Evolutionary conservation across 2,888 invertebrate species (phyloP).

Genomic region (Pteria penguin): DNA sequence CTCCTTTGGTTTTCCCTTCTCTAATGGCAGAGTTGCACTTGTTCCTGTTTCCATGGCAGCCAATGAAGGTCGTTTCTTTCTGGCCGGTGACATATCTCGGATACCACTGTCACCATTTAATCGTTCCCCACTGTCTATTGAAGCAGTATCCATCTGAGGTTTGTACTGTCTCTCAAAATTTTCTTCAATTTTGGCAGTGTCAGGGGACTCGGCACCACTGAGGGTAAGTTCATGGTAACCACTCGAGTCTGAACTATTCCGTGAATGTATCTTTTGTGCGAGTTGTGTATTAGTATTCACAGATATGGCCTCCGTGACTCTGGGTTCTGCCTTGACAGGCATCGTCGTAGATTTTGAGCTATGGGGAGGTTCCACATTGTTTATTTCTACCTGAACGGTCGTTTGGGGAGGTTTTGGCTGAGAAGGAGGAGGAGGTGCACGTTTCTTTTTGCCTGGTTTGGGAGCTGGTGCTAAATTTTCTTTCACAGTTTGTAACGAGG

Average conservation of each 20-base stretch:
- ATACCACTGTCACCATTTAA: conserved; percentile 67
- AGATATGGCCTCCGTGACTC: conserved; percentile 33
- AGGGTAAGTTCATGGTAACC: conserved; percentile 86
- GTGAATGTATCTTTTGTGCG: conserved; percentile 82
- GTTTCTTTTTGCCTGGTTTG: conserved; percentile 67
- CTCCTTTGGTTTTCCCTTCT: conserved; percentile 30
- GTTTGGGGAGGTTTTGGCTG: conserved; percentile 50
- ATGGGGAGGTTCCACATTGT: conserved; percentile 26
- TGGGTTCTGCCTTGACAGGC: conserved; percentile 46
- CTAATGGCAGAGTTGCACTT: conserved; percentile 42
- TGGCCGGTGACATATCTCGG: conserved; percentile 56
- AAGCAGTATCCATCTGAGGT: conserved; percentile 62
- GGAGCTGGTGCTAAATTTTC: conserved; percentile 49
- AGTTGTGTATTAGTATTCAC: conserved; percentile 68
- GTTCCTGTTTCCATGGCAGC: conserved; percentile 24
- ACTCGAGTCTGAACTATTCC: conserved; percentile 87
- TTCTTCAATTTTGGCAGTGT: conserved; percentile 54
- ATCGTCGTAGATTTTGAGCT: conserved; percentile 13
- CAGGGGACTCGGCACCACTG: conserved; percentile 77
- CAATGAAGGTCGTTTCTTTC: conserved; percentile 15
- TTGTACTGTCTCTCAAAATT: conserved; percentile 54
- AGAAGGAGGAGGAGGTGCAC: conserved; percentile 79
- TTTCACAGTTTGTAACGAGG: conserved; percentile 39
- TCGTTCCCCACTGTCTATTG: conserved; percentile 65
- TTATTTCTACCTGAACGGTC: conserved; percentile 56